A percentile compares a stretch with the other conserved stretches of the same genome.
phyloP scores from a whole-genome alignment of 2,888 invertebrate genomes.

The Caenorhabditis auriculariae region DNA sequence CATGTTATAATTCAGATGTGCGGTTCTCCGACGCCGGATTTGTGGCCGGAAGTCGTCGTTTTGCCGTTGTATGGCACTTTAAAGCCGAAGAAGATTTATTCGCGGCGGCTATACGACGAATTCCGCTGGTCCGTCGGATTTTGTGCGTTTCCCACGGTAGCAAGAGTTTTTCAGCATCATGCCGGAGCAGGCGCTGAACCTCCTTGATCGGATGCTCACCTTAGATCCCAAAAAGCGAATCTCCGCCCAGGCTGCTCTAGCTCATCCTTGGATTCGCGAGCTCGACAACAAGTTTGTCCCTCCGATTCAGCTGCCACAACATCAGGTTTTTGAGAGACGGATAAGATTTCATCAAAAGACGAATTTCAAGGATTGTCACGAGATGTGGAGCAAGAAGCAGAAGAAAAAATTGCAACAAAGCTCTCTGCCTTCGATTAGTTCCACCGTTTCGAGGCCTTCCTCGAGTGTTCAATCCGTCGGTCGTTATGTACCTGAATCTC shows the following conservation, averaged over 20 bases:
- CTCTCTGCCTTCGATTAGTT: too few species aligned
- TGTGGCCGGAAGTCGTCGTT: constrained; percentile 93
- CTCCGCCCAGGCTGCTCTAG: constrained; percentile 88
- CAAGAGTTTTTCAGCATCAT: constrained; percentile 69
- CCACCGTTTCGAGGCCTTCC: too few species aligned
- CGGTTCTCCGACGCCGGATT: constrained; percentile 91
- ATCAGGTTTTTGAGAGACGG: constrained; percentile 37
- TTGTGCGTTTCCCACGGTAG: neutral
- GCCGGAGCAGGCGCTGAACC: constrained; percentile 64
- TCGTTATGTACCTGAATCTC: too few species aligned
- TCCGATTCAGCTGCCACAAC: constrained; percentile 70
- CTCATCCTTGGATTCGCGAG: constrained; percentile 86
- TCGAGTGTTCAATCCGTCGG: too few species aligned
- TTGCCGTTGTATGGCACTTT: constrained; percentile 88
- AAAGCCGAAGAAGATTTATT: constrained; percentile 85
- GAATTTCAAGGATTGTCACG: constrained; percentile 88
- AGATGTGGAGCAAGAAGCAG: constrained; percentile 88
- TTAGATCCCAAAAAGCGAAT: constrained; percentile 90
- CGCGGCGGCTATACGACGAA: constrained; percentile 85
- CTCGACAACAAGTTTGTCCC: constrained; percentile 76
- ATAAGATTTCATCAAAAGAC: too few species aligned
- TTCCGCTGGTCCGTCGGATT: constrained; percentile 74
- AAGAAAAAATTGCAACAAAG: too few species aligned
- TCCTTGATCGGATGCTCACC: constrained; percentile 77
- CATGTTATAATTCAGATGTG: constrained; percentile 70